phyloP scores from a whole-genome alignment of 2,888 invertebrate species.

The Bimastos eiseni region DNA sequence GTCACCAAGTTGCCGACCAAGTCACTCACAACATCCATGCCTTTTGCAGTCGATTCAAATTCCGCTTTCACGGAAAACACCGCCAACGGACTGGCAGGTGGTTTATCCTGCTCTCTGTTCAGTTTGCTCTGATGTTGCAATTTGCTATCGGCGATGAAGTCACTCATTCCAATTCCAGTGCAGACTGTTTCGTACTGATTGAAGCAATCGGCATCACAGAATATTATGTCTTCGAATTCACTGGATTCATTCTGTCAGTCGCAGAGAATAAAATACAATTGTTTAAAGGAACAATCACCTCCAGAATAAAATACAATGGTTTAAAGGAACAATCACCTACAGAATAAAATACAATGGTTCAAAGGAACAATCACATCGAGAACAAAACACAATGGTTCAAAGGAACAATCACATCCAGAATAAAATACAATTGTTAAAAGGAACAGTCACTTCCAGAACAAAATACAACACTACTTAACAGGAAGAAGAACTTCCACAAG shows the following conservation, averaged over 20 bases:
- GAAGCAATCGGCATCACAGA: conserved; percentile 87
- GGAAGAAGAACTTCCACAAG: background rate
- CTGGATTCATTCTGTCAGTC: conserved; percentile 15
- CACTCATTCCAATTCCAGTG: conserved; percentile 51
- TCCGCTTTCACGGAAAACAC: background rate
- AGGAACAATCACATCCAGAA: no score
- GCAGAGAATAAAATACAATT: background rate
- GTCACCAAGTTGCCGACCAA: background rate
- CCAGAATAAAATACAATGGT: no score
- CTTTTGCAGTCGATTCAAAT: background rate
- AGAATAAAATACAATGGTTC: no score
- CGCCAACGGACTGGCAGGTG: background rate
- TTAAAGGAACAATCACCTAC: no score
- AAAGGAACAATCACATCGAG: no score
- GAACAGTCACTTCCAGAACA: no score
- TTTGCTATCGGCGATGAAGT: conserved; percentile 10
- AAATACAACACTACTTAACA: no score
- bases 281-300: no score
- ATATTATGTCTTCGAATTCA: conserved; percentile 65
- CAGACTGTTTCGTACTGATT: conserved; percentile 78
- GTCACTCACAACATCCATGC: background rate
- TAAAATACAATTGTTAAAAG: no score
- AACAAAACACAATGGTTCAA: no score
- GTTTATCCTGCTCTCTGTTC: background rate
- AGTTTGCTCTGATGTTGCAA: background rate